Base-by-base conservation (phyloP, 2,888 invertebrate genomes). In the Drosophila greeni region DNA sequence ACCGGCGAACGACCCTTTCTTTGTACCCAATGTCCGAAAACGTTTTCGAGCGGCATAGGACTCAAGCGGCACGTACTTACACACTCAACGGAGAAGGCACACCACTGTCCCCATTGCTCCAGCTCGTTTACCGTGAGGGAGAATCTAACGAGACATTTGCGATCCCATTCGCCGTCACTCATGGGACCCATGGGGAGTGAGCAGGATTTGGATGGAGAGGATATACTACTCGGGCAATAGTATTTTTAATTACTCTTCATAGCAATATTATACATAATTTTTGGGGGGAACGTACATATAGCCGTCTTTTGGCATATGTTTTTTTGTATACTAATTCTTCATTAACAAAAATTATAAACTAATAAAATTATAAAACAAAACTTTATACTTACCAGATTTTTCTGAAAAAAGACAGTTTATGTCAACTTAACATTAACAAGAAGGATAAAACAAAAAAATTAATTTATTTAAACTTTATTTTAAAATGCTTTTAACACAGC, bases 1-100 rank as follows among this genome's bases (percentile, higher is more conserved):
- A 47, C 45, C 9, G 45, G 45, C 8, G 45, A 47, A 20, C 45
- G 45, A 5, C 45, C 45, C 5, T 47, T 47, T 9, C 5, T 14
- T 14, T 47, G 45, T 14, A 18, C 29, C 29, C 18, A 20, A 20
- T 47, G 45, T 31, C 14, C 45, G 5, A 47, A 47, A 20, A 9
- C 45, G 29, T 47, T 47, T 47, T 31, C 45, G 0, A 47, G 29
- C 14, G 14, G 8, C 9, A 31, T 47, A 9, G 45, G 45, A 20
- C 45, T 47, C 11, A 5, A 4, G 29, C 31, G 45, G 1, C 45
- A 47, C 9, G 2, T 47, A 8, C 45, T 31, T 9, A 47, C 45
- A 5, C 45, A 47, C 20, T 47, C 45, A 0, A 18, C 29, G 18
- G 18, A 31, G 8, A 47, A 47, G 12, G 12, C 29, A 4, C 14